A percentile compares a stretch with the other conserved stretches of the same genome.
Evolutionary conservation across 2,113 vertebrate genomes (phyloP).

Genomic region (Lanius ludovicianus): DNA sequence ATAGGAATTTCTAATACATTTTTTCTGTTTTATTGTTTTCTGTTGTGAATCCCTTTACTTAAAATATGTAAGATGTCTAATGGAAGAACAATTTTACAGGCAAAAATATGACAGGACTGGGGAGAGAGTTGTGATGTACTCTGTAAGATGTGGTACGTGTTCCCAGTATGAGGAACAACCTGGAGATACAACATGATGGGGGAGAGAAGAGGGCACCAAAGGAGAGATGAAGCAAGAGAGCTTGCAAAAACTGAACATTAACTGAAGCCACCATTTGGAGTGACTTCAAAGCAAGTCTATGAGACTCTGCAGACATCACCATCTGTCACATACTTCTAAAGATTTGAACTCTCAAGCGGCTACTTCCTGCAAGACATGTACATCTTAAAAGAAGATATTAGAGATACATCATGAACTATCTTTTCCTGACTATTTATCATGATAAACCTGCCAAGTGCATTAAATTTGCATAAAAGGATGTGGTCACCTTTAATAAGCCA

Average conservation of each 20-base stretch:
- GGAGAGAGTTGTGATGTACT: neutral
- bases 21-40: neutral
- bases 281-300: conserved; percentile 39
- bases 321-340: conserved; percentile 39
- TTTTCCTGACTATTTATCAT: conserved; percentile 43
- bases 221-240: neutral
- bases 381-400: conserved; percentile 45
- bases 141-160: neutral
- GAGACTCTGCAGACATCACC: neutral
- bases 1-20: neutral
- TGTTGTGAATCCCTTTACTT: conserved; percentile 5
- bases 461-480: conserved; percentile 59
- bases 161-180: neutral
- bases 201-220: neutral
- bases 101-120: neutral
- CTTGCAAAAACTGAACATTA: neutral
- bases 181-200: neutral
- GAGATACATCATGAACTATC: conserved; percentile 41
- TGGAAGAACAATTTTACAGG: neutral
- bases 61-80: conserved; percentile 29
- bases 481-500: conserved; percentile 34
- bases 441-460: conserved; percentile 46
- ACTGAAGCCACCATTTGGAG: neutral
- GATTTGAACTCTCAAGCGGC: conserved; percentile 6
- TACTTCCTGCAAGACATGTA: conserved; percentile 44